These are phyloP conservation scores for Oreochromis mossambicus DNA, from an alignment of 2,797 vertebrate genomes.

Conservation along the genomic window DNA sequence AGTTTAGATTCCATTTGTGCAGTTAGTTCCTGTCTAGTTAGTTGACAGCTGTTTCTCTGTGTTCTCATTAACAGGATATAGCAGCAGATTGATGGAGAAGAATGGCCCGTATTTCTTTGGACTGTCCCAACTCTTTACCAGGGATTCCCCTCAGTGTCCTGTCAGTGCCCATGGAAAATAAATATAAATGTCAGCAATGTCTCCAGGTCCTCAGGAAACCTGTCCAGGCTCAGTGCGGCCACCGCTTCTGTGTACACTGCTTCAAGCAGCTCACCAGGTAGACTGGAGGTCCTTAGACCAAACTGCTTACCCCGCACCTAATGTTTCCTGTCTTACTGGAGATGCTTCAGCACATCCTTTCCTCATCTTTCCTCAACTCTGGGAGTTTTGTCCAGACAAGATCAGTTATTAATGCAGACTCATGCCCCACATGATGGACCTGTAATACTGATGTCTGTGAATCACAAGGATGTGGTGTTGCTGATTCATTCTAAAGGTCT, in stretches of 20 bases:
- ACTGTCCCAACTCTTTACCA: slow-evolving; percentile 78
- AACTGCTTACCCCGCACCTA: not conserved
- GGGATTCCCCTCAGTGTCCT: slow-evolving; percentile 90
- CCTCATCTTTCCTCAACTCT: slow-evolving; percentile 25
- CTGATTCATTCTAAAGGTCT: slow-evolving; percentile 38
- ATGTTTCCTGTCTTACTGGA: slow-evolving; percentile 28
- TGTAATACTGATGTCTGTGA: slow-evolving; percentile 17
- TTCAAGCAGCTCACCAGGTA: slow-evolving; percentile 92
- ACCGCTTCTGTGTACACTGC: slow-evolving; percentile 93
- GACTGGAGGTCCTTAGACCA: slow-evolving; percentile 39
- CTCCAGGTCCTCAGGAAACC: slow-evolving; percentile 88
- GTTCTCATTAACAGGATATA: slow-evolving; percentile 41
- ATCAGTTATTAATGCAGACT: slow-evolving; percentile 17
- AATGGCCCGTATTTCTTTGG: slow-evolving; percentile 82
- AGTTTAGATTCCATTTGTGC: not conserved
- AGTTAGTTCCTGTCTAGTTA: not conserved
- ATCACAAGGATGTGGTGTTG: slow-evolving; percentile 36
- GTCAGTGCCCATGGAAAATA: slow-evolving; percentile 87
- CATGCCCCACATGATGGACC: slow-evolving; percentile 40
- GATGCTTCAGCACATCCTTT: slow-evolving; percentile 33
- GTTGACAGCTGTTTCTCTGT: not conserved
- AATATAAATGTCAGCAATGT: slow-evolving; percentile 95
- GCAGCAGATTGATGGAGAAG: slow-evolving; percentile 73
- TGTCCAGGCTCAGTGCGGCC: slow-evolving; percentile 93
- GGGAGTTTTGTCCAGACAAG: not conserved